phyloP scores from a whole-genome alignment of 2,888 invertebrate genomes.

The Plusia festucae region DNA sequence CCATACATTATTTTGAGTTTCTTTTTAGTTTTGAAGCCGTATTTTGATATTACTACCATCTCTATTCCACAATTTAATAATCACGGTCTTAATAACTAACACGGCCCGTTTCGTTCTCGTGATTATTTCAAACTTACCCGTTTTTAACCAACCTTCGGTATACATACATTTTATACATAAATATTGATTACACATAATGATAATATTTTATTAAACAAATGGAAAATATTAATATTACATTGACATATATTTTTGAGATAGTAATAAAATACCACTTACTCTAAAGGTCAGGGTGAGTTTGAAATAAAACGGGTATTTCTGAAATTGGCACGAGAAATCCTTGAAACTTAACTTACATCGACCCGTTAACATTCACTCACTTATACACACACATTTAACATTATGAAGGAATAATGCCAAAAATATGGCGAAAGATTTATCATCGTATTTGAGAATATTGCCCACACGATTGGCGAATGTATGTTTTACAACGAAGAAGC shows the following conservation, averaged over 20 bases:
- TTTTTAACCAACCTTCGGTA: background rate
- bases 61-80: background rate
- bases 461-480: background rate
- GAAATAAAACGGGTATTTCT: background rate
- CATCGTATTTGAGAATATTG: background rate
- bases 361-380: background rate
- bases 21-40: background rate
- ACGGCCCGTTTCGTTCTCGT: background rate
- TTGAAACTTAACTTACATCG: background rate
- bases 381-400: background rate
- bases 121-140: background rate
- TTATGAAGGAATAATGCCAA: background rate
- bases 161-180: background rate
- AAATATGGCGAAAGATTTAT: background rate
- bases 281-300: background rate
- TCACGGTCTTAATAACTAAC: background rate
- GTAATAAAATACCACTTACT: background rate
- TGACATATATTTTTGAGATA: too few species aligned
- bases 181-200: background rate
- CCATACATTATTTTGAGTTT: background rate
- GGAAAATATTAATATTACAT: too few species aligned
- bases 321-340: background rate
- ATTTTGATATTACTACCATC: background rate
- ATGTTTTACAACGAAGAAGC: background rate
- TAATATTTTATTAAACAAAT: too few species aligned